A percentile compares a stretch with the other conserved stretches of the same genome.
phyloP scores from a whole-genome alignment of 2,888 invertebrate species.

The Cryptosula pallasiana region DNA sequence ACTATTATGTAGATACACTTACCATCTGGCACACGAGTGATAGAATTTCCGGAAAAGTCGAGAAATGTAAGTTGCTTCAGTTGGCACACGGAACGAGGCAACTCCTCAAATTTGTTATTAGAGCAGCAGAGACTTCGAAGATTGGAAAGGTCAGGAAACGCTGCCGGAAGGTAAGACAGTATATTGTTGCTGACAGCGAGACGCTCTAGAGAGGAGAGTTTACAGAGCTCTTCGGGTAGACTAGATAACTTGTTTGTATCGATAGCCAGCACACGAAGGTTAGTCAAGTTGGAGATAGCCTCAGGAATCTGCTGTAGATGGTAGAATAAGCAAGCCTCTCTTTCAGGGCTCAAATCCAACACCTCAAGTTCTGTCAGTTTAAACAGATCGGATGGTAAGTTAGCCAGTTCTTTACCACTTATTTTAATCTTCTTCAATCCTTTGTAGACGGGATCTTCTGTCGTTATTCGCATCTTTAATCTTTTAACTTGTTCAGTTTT shows the following conservation, averaged over 20 bases:
- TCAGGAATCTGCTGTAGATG: slow-evolving; percentile 42
- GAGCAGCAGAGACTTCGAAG: slow-evolving; percentile 48
- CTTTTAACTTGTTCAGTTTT: slow-evolving; percentile 27
- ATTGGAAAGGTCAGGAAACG: slow-evolving; percentile 38
- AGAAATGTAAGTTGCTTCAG: slow-evolving; percentile 46
- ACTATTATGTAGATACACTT: not conserved
- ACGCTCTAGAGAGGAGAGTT: slow-evolving; percentile 44
- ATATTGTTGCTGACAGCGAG: slow-evolving; percentile 50
- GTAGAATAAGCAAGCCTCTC: slow-evolving; percentile 48
- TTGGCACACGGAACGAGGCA: slow-evolving; percentile 44
- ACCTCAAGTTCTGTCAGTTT: slow-evolving; percentile 48
- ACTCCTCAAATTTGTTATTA: slow-evolving; percentile 50
- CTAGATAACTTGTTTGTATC: slow-evolving; percentile 48
- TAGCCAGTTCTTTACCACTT: slow-evolving; percentile 43
- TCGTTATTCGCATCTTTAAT: slow-evolving; percentile 41
- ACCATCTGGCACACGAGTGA: slow-evolving; percentile 37
- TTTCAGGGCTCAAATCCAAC: slow-evolving; percentile 50
- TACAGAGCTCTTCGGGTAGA: slow-evolving; percentile 43
- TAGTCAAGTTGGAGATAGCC: slow-evolving; percentile 41
- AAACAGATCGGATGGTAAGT: slow-evolving; percentile 43
- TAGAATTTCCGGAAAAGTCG: slow-evolving; percentile 51
- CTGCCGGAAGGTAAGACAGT: slow-evolving; percentile 38
- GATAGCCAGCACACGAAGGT: slow-evolving; percentile 44
- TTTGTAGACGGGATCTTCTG: slow-evolving; percentile 39
- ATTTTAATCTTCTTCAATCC: slow-evolving; percentile 46